These are phyloP conservation scores for Lissocephala sabroskyi DNA, from an alignment of 2,888 invertebrate genomes.

Conservation along the genomic window DNA sequence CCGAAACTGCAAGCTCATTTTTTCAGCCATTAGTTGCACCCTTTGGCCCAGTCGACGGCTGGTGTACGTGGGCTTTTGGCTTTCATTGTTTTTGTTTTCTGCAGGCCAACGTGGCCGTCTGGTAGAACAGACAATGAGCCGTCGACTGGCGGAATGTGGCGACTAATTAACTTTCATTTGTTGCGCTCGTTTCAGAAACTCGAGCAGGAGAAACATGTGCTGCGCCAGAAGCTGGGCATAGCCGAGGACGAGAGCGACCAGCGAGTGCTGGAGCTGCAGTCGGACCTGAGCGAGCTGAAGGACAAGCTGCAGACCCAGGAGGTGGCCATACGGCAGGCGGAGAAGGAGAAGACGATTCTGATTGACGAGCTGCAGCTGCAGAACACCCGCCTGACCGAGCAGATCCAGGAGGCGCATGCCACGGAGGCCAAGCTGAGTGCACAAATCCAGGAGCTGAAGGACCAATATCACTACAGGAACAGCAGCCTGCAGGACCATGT, in stretches of 20 bases:
- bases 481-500: constrained; percentile 90
- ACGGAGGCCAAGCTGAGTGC: constrained; percentile 85
- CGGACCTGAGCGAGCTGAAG: constrained; percentile 87
- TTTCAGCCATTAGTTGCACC: too few relatives aligned
- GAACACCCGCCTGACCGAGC: constrained; percentile 87
- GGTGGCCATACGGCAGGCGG: constrained; percentile 73
- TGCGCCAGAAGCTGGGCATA: constrained; percentile 87
- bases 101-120: too few relatives aligned
- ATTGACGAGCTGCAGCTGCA: constrained; percentile 91
- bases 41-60: too few relatives aligned
- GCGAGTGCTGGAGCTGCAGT: constrained; percentile 88
- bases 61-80: too few relatives aligned
- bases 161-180: constrained; percentile 20
- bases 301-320: constrained; percentile 81
- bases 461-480: constrained; percentile 87
- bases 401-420: constrained; percentile 87
- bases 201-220: constrained; percentile 93
- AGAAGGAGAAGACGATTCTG: constrained; percentile 85
- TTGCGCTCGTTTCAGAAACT: constrained; percentile 79
- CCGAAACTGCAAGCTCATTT: background rate
- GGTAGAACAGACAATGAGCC: constrained; percentile 5
- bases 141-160: constrained; percentile 7
- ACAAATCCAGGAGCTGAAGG: constrained; percentile 86
- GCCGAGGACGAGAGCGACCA: constrained; percentile 92
- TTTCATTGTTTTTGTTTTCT: too few relatives aligned